Evolutionary conservation across 2,113 vertebrate species (phyloP).

Genomic region (Misgurnus anguillicaudatus): DNA sequence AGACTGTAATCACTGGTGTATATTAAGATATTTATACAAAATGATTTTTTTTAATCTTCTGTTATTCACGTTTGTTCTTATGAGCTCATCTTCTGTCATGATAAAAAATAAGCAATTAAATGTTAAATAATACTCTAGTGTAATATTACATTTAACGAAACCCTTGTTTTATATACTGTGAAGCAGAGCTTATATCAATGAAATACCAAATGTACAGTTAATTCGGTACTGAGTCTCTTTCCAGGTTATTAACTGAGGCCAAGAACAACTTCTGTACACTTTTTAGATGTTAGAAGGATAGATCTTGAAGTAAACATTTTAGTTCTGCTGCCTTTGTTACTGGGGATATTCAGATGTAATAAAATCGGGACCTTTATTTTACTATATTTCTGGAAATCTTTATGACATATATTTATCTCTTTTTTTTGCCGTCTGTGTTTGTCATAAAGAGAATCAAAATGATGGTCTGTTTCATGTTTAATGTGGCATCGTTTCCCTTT

Average conservation of each 20-base stretch:
- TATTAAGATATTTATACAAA: conserved; percentile 78
- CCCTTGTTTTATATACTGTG: conserved; percentile 70
- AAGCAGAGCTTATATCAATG: conserved; percentile 63
- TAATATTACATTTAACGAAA: conserved; percentile 67
- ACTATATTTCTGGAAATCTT: conserved; percentile 33
- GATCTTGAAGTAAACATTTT: conserved; percentile 13
- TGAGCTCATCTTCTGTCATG: conserved; percentile 58
- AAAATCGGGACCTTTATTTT: conserved; percentile 46
- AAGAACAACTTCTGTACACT: conserved; percentile 52
- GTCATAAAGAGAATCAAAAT: conserved; percentile 37
- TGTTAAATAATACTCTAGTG: conserved; percentile 63
- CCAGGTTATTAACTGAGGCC: conserved; percentile 50
- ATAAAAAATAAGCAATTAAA: conserved; percentile 66
- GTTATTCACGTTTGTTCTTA: conserved; percentile 58
- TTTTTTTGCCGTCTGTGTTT: conserved; percentile 36
- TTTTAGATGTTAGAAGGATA: conserved; percentile 21
- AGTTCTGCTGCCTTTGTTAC: conserved; percentile 30
- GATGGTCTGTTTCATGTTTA: background rate
- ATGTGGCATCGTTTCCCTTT: conserved; percentile 7
- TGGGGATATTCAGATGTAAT: conserved; percentile 37
- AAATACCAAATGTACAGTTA: conserved; percentile 67
- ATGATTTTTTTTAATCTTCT: conserved; percentile 66
- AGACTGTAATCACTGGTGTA: conserved; percentile 65
- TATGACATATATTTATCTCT: conserved; percentile 27
- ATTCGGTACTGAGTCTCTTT: conserved; percentile 56